These are phyloP conservation scores for Sus cebifrons DNA, from an alignment of 2,797 vertebrate genomes.

Conservation along the genomic window DNA sequence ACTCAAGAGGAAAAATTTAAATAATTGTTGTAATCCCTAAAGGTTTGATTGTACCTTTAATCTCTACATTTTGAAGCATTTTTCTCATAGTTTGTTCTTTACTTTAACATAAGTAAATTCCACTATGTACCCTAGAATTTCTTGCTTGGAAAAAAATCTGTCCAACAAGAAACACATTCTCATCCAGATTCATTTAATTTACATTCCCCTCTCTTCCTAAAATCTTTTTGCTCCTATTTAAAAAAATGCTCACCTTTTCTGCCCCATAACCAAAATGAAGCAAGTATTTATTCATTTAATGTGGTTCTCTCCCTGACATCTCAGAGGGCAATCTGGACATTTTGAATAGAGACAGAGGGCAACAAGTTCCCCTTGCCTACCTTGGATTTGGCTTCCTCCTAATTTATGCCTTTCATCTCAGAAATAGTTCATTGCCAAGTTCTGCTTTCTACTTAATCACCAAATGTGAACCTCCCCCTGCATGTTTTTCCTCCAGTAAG, in stretches of 20 bases:
- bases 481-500: neutral
- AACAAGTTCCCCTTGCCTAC: neutral
- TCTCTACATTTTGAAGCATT: constrained; percentile 8
- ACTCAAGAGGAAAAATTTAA: neutral
- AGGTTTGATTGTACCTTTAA: neutral
- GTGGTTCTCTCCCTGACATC: neutral
- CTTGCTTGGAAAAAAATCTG: constrained; percentile 63
- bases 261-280: neutral
- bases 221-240: neutral
- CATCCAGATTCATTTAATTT: neutral
- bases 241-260: neutral
- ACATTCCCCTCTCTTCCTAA: neutral
- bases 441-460: constrained; percentile 82
- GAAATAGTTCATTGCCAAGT: constrained; percentile 84
- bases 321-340: neutral
- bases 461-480: constrained; percentile 76
- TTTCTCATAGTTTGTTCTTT: neutral
- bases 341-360: neutral
- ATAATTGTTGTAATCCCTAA: neutral
- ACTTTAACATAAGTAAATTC: constrained; percentile 28
- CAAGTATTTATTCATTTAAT: neutral
- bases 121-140: neutral
- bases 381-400: neutral
- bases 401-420: constrained; percentile 75
- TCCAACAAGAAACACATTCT: neutral